Evolutionary conservation across 2,888 invertebrate genomes (phyloP), one percentile per base, ranked within the genome.

Genomic region (Serripes groenlandicus): DNA sequence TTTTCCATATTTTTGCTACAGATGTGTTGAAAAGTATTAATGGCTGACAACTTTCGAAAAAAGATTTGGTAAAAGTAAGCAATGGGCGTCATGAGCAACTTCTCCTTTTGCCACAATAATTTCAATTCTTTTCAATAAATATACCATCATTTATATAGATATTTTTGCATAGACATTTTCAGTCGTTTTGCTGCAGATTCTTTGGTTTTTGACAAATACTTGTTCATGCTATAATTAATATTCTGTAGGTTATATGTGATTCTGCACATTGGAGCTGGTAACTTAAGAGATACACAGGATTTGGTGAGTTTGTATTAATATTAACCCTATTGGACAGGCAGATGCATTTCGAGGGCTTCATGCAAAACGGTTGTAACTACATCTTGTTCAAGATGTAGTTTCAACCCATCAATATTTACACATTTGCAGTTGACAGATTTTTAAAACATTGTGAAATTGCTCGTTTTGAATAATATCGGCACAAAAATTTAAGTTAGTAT

Each of bases 231-330:
- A 15, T 49, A 35, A 9, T n/a, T 66, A 30, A 23, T 37, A 18
- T 37, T 49, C 78, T 81, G 28, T 69, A 86, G 83, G 18, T 42
- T 86, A 49, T 72, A 37, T 28, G 35, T 86, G 18, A 83, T 83
- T 5, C 60, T 81, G 11, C 86, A 86, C 30, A 70, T 86, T 74
- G 86, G 86, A 21, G 75, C 83, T 3, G 81, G 83, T 0, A 86
- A 86, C 37, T 60, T 86, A 18, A 73, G 74, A 35, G 86, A 86
- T 15, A 81, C 75, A 18, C 79, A 81, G 54, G 76, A 83, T 30
- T 68, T 86, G 64, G 86, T 86, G 58, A 70, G 81, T 49, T n/a
- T n/a, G n/a, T n/a, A n/a, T n/a, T n/a, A n/a, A n/a, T n/a, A n/a
- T n/a, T n/a, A n/a, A n/a, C n/a, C n/a, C n/a, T n/a, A n/a, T n/a